Conservation (phyloP, 2,797 vertebrate species). For the Tiaroga cobitis region DNA sequence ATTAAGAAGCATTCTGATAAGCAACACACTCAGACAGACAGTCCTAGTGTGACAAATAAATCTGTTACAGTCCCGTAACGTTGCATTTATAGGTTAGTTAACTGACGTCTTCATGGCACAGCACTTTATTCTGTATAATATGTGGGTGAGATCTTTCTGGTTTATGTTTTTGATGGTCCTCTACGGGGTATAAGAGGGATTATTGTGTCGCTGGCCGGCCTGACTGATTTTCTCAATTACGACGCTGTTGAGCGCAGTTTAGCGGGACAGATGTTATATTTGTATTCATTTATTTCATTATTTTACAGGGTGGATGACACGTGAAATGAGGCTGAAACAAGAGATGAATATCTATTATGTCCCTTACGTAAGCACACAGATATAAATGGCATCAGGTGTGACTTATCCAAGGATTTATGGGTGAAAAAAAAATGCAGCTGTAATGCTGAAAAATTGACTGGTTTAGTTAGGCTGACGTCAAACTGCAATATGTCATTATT, state of each 20-base stretch:
- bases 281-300: slow-evolving; percentile 55
- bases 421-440: not conserved
- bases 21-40: not conserved
- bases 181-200: slow-evolving; percentile 35
- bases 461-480: not conserved
- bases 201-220: slow-evolving; percentile 42
- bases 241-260: slow-evolving; percentile 52
- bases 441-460: not conserved
- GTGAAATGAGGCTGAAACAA: slow-evolving; percentile 55
- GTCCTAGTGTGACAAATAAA: slow-evolving; percentile 16
- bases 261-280: slow-evolving; percentile 55
- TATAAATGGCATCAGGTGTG: slow-evolving; percentile 47
- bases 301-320: slow-evolving; percentile 51
- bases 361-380: slow-evolving; percentile 33
- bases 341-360: slow-evolving; percentile 59
- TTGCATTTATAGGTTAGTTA: slow-evolving; percentile 21
- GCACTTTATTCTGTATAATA: slow-evolving; percentile 16
- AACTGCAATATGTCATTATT: not conserved
- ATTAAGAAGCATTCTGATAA: slow-evolving; percentile 7
- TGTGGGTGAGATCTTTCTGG: slow-evolving; percentile 19
- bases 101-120: slow-evolving; percentile 16
- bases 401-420: slow-evolving; percentile 17
- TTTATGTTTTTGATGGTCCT: slow-evolving; percentile 36
- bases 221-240: slow-evolving; percentile 58
- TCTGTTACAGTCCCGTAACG: not conserved